Evolutionary conservation across 2,888 invertebrate genomes (phyloP), one percentile per base, ranked within the genome.

Genomic region (Caenorhabditis sp.): DNA sequence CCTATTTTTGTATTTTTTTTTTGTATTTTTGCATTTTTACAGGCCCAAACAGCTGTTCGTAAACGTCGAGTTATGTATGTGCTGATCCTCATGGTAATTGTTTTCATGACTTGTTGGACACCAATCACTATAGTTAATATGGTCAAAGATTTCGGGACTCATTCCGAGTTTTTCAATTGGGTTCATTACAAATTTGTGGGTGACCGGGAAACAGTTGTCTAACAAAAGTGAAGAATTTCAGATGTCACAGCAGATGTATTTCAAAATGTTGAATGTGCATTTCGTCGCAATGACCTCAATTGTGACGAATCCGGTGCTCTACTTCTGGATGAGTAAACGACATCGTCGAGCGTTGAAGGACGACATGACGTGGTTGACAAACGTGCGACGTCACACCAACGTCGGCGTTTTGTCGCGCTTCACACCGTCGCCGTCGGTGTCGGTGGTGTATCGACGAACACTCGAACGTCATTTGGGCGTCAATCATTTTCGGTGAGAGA

Each of bases 311-410:
- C 87, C 87, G 21, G 71, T 86, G 59, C 79, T 87, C 51, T 87
- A 87, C 73, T 87, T 87, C 78, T 87, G 86, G 86, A 83, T 87
- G 84, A 80, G 81, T 74, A 87, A 87, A 83, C 70, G 86, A 26
- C 86, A 86, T 78, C 81, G 86, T 21, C 72, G 85, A 23, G 86
- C 86, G 3, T 77, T 86, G 21, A 83, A 85, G 62, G 85, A 87
- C 66, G 86, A 86, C 67, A 87, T 86, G 85, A 81, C 82, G 53
- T 86, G 86, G 85, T 69, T 87, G 61, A 86, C 86, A 54, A 86
- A 86, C 69, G 83, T 79, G 4, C 63, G 78, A 54, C 62, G 82
- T 21, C 73, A 79, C 61, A 79, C 80, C 12, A 77, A 73, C 51
- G 78, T 72, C 26, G 79, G 81, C 19, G 78, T 81, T 59, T 69